Evolutionary conservation across 2,888 invertebrate species (phyloP).

Genomic region (Cetonia aurata): DNA sequence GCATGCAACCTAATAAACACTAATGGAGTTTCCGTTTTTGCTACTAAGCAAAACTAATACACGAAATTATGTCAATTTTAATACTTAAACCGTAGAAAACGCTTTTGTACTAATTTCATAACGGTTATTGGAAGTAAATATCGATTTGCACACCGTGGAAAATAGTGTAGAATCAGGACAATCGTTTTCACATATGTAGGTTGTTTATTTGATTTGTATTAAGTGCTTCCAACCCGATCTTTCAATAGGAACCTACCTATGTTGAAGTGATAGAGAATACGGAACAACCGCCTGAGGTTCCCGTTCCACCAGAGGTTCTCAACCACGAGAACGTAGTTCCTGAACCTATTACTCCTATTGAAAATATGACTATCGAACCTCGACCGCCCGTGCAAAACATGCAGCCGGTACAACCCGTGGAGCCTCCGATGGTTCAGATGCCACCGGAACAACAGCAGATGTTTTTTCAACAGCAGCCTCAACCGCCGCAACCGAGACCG

Average conservation of each 20-base stretch:
- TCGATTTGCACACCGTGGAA: too few species aligned
- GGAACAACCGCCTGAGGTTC: slow-evolving; percentile 46
- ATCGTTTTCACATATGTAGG: too few species aligned
- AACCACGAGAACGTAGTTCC: slow-evolving; percentile 44
- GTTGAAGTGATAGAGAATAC: slow-evolving; percentile 46
- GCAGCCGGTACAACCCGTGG: slow-evolving; percentile 47
- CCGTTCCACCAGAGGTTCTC: slow-evolving; percentile 47
- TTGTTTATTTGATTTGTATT: too few species aligned
- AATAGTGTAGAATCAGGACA: too few species aligned
- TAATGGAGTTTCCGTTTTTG: too few species aligned
- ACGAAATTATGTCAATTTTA: too few species aligned
- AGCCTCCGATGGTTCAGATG: slow-evolving; percentile 53
- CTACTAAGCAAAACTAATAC: too few species aligned
- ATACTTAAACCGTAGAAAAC: too few species aligned
- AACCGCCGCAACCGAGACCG: slow-evolving; percentile 69
- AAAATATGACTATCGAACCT: slow-evolving; percentile 46
- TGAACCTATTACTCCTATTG: slow-evolving; percentile 46
- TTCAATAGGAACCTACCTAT: slow-evolving; percentile 44
- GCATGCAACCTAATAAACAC: too few species aligned
- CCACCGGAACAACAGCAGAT: slow-evolving; percentile 57
- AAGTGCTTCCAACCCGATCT: neutral
- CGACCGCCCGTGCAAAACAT: slow-evolving; percentile 44
- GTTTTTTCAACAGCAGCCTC: slow-evolving; percentile 55
- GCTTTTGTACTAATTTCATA: too few species aligned
- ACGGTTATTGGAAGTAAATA: too few species aligned